A percentile compares a stretch with the other conserved stretches of the same genome.
These are phyloP conservation scores for Tiliqua scincoides DNA, from an alignment of 2,113 vertebrate genomes.

Conservation along the genomic window DNA sequence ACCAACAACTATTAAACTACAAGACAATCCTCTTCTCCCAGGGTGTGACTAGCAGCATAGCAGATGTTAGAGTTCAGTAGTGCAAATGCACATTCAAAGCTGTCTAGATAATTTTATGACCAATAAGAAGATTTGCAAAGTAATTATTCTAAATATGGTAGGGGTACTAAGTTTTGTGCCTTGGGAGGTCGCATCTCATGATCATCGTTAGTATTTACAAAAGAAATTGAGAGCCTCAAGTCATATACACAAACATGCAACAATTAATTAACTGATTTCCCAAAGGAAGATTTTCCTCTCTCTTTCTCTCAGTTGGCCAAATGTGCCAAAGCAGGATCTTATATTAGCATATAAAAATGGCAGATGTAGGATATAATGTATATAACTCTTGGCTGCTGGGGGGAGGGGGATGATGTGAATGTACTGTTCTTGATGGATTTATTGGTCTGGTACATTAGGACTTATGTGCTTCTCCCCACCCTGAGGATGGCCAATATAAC, in stretches of 20 bases:
- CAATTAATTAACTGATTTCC: slow-evolving; percentile 6
- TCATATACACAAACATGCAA: neutral
- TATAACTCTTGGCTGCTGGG: neutral
- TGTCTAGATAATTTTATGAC: slow-evolving; percentile 31
- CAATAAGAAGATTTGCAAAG: slow-evolving; percentile 4
- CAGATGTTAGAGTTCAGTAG: slow-evolving; percentile 29
- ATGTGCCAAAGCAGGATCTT: neutral
- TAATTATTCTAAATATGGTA: neutral
- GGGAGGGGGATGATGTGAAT: neutral
- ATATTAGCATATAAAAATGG: neutral
- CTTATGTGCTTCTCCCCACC: too few relatives aligned
- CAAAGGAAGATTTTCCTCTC: neutral
- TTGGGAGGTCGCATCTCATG: neutral
- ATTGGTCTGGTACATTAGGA: neutral
- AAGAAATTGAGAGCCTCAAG: neutral
- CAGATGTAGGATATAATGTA: neutral
- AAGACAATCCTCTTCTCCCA: neutral
- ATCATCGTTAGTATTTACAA: neutral
- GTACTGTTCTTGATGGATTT: neutral
- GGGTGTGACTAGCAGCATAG: neutral
- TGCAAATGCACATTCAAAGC: slow-evolving; percentile 24
- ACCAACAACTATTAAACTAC: neutral
- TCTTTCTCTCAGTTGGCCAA: neutral
- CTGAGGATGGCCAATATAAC: neutral
- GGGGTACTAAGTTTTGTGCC: slow-evolving; percentile 4